Base-by-base conservation (phyloP, 2,113 vertebrate genomes). In the Vicugna pacos region DNA sequence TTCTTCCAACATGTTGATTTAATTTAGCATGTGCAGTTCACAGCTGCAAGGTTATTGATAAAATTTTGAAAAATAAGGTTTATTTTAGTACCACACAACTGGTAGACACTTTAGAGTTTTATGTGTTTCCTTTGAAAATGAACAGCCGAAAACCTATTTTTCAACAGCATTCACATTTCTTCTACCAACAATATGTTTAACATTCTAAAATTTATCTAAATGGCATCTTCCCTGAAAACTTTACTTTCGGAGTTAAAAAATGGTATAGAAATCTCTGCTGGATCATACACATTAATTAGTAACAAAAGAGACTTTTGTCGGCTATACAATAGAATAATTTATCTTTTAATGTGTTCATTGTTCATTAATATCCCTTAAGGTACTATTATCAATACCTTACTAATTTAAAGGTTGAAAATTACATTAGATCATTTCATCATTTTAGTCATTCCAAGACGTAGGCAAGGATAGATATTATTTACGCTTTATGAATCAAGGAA, bases 11-110 rank as follows among this genome's bases (percentile, higher is more conserved):
- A 62, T 35, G 26, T 82, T 81, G 93, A 89, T 95, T 96, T 91
- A 82, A 95, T 93, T 96, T 82, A 91, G 35, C 28, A 84, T 94
- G 14, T 89, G 60, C 22, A 48, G 19, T 94, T 96, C 94, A 92
- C 96, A 97, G 96, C 94, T 97, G 96, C 79, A 65, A 42, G 73
- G 65, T 89, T 94, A 97, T 97, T 96, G 92, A 96, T 87, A 94
- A 95, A 77, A 86, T 83, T 89, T 82, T 79, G 62, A 64, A 82
- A 88, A 94, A 35, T 28, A 70, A 58, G 73, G 20, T 69, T 96
- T 97, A 96, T 97, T 98, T 97, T 94, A 86, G 82, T 70, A 13
- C 79, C 86, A 5, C 58, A 24, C 64, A 75, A 95, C 54, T 89
- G 42, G 69, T 65, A 93, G 83, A 58, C 85, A 79, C 13, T 90